Evolutionary conservation across 2,113 vertebrate genomes (phyloP).

Genomic region (Paedocypris sp.): DNA sequence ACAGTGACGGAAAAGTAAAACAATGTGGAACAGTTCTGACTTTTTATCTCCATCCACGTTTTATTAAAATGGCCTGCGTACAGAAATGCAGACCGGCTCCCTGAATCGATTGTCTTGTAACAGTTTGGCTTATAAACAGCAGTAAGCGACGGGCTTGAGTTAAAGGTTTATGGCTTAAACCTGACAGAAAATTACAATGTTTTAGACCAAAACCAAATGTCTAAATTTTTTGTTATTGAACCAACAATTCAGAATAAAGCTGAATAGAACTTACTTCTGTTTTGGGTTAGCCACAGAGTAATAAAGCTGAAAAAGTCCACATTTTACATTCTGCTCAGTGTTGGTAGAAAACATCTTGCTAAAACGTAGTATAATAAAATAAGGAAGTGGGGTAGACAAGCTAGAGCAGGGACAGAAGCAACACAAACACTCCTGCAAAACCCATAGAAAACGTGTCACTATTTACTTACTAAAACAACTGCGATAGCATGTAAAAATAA

Average conservation of each 20-base stretch:
- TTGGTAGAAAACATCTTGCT: neutral
- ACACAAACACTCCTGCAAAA: neutral
- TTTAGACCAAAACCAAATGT: neutral
- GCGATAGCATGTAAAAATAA: conserved; percentile 19
- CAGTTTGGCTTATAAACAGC: conserved; percentile 16
- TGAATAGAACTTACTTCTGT: neutral
- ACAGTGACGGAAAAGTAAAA: neutral
- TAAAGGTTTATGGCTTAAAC: conserved; percentile 11
- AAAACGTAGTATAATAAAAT: neutral
- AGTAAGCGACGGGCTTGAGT: neutral
- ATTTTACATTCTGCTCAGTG: neutral
- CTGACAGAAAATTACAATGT: neutral
- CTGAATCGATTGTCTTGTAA: conserved; percentile 25
- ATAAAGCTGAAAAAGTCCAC: neutral
- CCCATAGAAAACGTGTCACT: neutral
- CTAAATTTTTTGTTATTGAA: neutral
- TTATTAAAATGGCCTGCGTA: conserved; percentile 15
- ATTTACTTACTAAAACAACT: conserved; percentile 13
- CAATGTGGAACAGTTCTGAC: conserved; percentile 36
- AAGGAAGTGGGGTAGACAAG: conserved; percentile 2
- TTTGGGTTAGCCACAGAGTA: neutral
- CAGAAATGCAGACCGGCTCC: conserved; percentile 14
- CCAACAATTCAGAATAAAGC: neutral
- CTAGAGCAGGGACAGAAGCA: neutral
- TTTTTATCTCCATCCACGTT: neutral